These are phyloP conservation scores for Megatriorchis doriae DNA, from an alignment of 2,113 vertebrate species.

Conservation along the genomic window DNA sequence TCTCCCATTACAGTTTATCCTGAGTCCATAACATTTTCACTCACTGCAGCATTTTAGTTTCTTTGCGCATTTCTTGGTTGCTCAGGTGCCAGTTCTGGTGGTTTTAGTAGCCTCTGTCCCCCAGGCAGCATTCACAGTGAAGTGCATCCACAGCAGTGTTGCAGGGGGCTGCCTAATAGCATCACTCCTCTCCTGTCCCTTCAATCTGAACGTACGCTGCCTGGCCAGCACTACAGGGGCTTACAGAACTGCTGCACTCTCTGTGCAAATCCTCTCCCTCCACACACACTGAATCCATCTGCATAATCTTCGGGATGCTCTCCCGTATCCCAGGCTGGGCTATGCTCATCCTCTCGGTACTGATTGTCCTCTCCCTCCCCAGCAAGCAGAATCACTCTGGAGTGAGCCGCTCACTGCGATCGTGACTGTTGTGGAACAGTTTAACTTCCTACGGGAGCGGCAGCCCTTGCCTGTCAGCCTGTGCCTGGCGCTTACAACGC, in stretches of 20 bases:
- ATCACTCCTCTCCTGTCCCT: not conserved
- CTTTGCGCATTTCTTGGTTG: not conserved
- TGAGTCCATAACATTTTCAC: not conserved
- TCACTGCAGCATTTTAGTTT: not conserved
- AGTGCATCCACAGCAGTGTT: not conserved
- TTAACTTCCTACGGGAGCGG: conserved; percentile 10
- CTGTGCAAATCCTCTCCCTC: not conserved
- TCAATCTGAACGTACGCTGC: fast-evolving
- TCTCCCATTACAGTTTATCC: not conserved
- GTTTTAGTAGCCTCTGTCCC: not conserved
- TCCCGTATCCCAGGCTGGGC: not conserved
- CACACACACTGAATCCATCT: not conserved
- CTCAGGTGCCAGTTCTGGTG: not conserved
- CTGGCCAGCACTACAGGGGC: not conserved
- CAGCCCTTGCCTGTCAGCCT: not conserved
- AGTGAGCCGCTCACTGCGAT: not conserved
- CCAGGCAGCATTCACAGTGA: not conserved
- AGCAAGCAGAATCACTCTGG: not conserved
- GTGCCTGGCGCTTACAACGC: not conserved
- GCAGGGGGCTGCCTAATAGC: not conserved
- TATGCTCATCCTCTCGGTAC: not conserved
- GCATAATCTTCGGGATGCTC: not conserved
- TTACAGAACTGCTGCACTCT: not conserved
- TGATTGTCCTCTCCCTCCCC: not conserved
- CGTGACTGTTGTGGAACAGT: conserved; percentile 39